A percentile compares a stretch with the other conserved stretches of the same genome.
phyloP scores from a whole-genome alignment of 1,140 invertebrate genomes.

The Pararge aegeria region DNA sequence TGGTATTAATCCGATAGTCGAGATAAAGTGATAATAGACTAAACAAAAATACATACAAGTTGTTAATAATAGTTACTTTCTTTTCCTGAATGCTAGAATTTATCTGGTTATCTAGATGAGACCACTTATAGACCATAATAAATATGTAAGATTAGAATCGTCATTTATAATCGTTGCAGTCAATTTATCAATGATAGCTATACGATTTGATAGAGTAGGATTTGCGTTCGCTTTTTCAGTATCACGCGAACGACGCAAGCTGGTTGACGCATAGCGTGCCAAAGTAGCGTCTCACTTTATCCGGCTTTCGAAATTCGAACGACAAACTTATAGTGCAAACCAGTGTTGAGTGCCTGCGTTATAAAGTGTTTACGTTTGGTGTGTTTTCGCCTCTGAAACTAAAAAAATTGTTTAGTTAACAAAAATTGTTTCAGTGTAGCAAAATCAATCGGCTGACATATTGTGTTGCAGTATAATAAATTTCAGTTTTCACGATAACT shows the following conservation, averaged over 20 bases:
- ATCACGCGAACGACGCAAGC: slow-evolving; percentile 49
- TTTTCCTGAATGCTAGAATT: not conserved
- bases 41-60: too few species aligned
- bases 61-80: not conserved
- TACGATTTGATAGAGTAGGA: not conserved
- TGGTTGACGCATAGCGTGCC: slow-evolving; percentile 32
- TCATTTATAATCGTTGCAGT: not conserved
- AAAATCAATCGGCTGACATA: not conserved
- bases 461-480: too few species aligned
- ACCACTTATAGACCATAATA: not conserved
- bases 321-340: slow-evolving; percentile 41
- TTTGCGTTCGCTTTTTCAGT: slow-evolving; percentile 46
- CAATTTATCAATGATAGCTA: slow-evolving; percentile 1
- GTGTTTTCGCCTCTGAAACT: not conserved
- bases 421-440: not conserved
- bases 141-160: not conserved
- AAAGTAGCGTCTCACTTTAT: slow-evolving; percentile 31
- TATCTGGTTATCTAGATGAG: not conserved
- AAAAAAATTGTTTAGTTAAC: not conserved
- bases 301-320: slow-evolving; percentile 40
- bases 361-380: slow-evolving; percentile 1
- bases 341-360: slow-evolving; percentile 51
- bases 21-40: too few species aligned
- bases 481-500: too few species aligned
- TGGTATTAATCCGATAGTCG: too few species aligned